phyloP scores from a whole-genome alignment of 2,113 vertebrate species.

The Sprattus sprattus region DNA sequence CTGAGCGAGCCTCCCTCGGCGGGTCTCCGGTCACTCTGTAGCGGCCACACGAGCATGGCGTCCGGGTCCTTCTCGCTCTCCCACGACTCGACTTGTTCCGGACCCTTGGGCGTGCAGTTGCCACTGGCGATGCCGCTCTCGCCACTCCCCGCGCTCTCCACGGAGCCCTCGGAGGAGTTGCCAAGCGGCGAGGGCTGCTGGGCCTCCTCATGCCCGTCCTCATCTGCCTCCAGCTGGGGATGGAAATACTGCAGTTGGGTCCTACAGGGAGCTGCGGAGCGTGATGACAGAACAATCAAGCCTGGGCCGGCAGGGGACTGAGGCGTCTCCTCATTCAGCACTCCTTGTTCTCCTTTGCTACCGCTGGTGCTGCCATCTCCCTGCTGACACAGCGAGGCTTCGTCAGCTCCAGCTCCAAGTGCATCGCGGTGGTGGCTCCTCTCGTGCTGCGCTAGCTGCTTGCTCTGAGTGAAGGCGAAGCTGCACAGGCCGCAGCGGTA shows the following conservation, averaged over 20 bases:
- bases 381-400: slow-evolving; percentile 44
- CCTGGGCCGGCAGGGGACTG: slow-evolving; percentile 64
- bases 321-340: slow-evolving; percentile 55
- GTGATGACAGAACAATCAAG: slow-evolving; percentile 62
- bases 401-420: slow-evolving; percentile 67
- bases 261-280: slow-evolving; percentile 72
- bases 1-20: neutral
- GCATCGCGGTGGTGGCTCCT: slow-evolving; percentile 71
- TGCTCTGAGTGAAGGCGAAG: slow-evolving; percentile 73
- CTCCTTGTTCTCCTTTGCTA: slow-evolving; percentile 57
- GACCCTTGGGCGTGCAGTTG: slow-evolving; percentile 75
- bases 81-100: slow-evolving; percentile 59
- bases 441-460: slow-evolving; percentile 76
- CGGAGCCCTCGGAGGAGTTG: slow-evolving; percentile 94
- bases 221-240: slow-evolving; percentile 76
- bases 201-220: slow-evolving; percentile 71
- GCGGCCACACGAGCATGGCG: slow-evolving; percentile 64
- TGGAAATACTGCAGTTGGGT: slow-evolving; percentile 85
- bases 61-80: slow-evolving; percentile 67
- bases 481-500: slow-evolving; percentile 76
- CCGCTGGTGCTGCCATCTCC: slow-evolving; percentile 72
- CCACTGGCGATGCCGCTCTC: slow-evolving; percentile 79
- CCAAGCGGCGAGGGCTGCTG: slow-evolving; percentile 90
- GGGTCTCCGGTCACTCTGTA: slow-evolving; percentile 56
- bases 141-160: slow-evolving; percentile 82